Base-by-base conservation (phyloP, 2,113 vertebrate genomes). In the Varanus komodoensis region DNA sequence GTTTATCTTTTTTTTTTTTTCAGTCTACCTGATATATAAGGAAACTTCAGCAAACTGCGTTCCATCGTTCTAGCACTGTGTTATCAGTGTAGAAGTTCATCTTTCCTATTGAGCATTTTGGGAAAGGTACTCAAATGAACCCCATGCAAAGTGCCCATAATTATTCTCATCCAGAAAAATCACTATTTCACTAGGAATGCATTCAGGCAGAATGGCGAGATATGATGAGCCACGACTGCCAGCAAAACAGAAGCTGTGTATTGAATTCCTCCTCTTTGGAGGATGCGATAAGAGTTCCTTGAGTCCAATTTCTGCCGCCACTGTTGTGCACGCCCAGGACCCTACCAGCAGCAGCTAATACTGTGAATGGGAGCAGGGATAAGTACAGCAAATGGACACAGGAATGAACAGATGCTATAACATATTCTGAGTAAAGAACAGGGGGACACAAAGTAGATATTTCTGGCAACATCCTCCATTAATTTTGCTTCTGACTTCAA, bases 1-100 rank as follows among this genome's bases (percentile, higher is more conserved):
- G 75, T 90, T 90, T 73, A 86, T 85, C 44, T n/a, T 54, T 73
- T 89, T 61, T 73, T 89, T 61, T 75, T 67, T 29, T 38, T 14
- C 81, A 75, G 29, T 34, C 29, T 71, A 12, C 25, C 78, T 84
- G 57, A 77, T 68, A 52, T 27, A 82, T 2, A 44, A 54, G 68
- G 4, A 54, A 82, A 68, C 12, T 81, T 88, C 68, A 88, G 9
- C 48, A 34, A 71, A 71, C 68, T 44, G 9, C 52, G 52, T n/a
- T 50, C 64, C 21, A 50, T 2, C 50, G 4, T 5, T 34, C 8
- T 54, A 69, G 32, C 64, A 38, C 25, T 29, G 8, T 15, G 19
- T 73, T 81, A 82, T 88, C 11, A 54, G 12, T 88, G 34, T 29
- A 34, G n/a, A 81, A 82, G 52, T 44, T 48, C 27, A 2, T 73